phyloP scores from a whole-genome alignment of 2,888 invertebrate species.

The Drosophila hamatofila region DNA sequence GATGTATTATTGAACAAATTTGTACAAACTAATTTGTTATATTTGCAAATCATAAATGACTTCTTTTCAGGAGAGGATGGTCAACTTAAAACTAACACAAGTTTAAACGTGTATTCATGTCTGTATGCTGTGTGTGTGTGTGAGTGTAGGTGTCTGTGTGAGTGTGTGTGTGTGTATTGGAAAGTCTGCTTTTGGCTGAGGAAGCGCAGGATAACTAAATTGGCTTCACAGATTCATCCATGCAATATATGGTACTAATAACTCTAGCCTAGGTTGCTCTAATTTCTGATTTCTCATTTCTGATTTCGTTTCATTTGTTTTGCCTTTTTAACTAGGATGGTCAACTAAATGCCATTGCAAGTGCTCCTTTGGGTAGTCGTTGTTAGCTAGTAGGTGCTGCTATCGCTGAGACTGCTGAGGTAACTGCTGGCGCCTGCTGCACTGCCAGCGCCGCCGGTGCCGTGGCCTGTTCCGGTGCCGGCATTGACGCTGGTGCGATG shows the following conservation, averaged over 20 bases:
- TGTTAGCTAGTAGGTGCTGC: conserved; percentile 71
- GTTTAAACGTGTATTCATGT: conserved; percentile 36
- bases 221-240: conserved; percentile 18
- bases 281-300: conserved; percentile 1
- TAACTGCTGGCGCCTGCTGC: conserved; percentile 73
- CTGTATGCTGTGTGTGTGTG: not conserved
- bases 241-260: conserved; percentile 18
- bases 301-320: conserved; percentile 4
- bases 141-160: conserved; percentile 12
- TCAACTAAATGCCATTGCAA: conserved; percentile 43
- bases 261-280: conserved; percentile 50
- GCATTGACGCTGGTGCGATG: conserved; percentile 69
- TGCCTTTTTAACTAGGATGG: conserved; percentile 31
- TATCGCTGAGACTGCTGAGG: conserved; percentile 76
- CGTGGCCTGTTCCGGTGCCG: conserved; percentile 27
- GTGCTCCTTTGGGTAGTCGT: conserved; percentile 55
- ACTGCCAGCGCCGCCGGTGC: conserved; percentile 43
- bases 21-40: conserved; percentile 67
- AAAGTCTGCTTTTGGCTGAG: conserved; percentile 38
- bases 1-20: conserved; percentile 46
- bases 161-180: conserved; percentile 12
- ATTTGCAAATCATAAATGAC: conserved; percentile 58
- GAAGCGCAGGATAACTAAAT: conserved; percentile 47
- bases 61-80: conserved; percentile 29
- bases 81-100: conserved; percentile 58